Conservation (phyloP, 2,888 invertebrate genomes). For the Brachyptera putata region DNA sequence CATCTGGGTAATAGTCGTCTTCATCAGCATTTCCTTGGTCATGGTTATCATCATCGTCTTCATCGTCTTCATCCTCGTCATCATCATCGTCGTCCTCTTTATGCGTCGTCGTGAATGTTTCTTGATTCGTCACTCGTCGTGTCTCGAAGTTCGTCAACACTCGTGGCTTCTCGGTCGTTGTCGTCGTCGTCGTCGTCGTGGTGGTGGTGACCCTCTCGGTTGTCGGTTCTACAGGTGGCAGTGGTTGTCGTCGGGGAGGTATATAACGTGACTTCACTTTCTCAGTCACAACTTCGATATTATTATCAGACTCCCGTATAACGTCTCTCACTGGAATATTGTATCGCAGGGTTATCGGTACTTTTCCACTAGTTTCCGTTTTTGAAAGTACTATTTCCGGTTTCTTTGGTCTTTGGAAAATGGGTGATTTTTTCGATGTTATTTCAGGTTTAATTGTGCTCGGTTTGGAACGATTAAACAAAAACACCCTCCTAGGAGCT, state of each 20-base stretch:
- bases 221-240: too few species aligned
- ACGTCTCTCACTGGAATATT: neutral
- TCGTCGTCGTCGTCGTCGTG: neutral
- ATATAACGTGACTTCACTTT: neutral
- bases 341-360: neutral
- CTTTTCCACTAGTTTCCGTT: neutral
- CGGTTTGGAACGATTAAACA: conserved; percentile 8
- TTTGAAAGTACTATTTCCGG: neutral
- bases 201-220: too few species aligned
- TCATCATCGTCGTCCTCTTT: conserved; percentile 34
- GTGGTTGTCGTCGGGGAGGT: neutral
- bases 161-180: neutral
- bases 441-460: conserved; percentile 1
- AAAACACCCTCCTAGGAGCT: neutral
- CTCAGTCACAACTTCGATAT: neutral
- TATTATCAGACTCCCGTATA: neutral
- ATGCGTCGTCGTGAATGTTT: conserved; percentile 38
- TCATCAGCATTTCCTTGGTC: conserved; percentile 10
- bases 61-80: neutral
- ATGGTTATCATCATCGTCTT: neutral
- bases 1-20: neutral
- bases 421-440: neutral
- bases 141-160: conserved; percentile 4
- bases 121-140: conserved; percentile 38
- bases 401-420: neutral